These are phyloP conservation scores for Chaenocephalus aceratus DNA, from an alignment of 2,113 vertebrate species.

Conservation along the genomic window DNA sequence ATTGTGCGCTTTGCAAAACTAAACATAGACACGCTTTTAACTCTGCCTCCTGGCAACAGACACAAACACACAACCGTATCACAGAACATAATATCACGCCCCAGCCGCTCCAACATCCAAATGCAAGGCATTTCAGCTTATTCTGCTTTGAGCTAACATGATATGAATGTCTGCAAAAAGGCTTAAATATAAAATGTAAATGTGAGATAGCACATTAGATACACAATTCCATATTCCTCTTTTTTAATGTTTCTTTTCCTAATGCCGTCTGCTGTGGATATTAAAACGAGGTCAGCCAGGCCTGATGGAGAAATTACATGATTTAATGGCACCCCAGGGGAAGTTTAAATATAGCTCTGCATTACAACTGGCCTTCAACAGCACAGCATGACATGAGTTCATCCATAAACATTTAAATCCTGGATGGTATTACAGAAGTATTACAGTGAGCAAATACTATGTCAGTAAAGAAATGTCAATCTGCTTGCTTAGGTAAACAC, in stretches of 20 bases:
- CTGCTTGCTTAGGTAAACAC: conserved; percentile 7
- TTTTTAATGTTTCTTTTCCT: conserved; percentile 48
- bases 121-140: conserved; percentile 22
- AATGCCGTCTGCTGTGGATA: conserved; percentile 71
- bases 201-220: conserved; percentile 33
- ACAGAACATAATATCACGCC: conserved; percentile 21
- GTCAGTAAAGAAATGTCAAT: conserved; percentile 7
- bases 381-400: conserved; percentile 73
- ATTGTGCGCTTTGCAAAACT: conserved; percentile 22
- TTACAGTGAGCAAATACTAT: conserved; percentile 17
- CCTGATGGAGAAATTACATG: conserved; percentile 84
- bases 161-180: conserved; percentile 26
- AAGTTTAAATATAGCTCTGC: conserved; percentile 84
- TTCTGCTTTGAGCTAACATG: conserved; percentile 15
- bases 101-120: conserved; percentile 28
- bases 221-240: conserved; percentile 57
- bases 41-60: conserved; percentile 28
- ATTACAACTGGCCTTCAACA: conserved; percentile 67
- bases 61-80: conserved; percentile 5
- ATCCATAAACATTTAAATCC: conserved; percentile 69
- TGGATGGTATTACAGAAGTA: conserved; percentile 2
- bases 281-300: conserved; percentile 83
- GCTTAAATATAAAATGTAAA: conserved; percentile 45
- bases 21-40: conserved; percentile 33
- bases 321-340: conserved; percentile 85